phyloP scores from a whole-genome alignment of 2,113 vertebrate species.

The Turdus rufiventris region DNA sequence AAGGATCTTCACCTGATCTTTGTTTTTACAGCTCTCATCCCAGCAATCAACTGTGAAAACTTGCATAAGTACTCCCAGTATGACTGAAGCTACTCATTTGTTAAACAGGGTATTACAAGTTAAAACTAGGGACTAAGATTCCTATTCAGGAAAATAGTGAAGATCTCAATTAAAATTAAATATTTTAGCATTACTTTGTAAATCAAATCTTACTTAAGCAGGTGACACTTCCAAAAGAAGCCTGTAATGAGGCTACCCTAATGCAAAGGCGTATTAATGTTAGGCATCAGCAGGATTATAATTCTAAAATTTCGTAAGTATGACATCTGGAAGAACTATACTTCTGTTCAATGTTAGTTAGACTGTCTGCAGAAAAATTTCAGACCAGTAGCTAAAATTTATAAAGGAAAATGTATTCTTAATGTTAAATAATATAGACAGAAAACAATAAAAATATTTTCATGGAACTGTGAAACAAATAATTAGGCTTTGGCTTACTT shows the following conservation, averaged over 20 bases:
- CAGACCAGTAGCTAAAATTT: background rate
- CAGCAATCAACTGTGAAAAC: background rate
- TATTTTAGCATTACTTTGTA: background rate
- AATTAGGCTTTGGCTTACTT: background rate
- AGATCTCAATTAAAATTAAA: background rate
- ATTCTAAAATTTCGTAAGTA: background rate
- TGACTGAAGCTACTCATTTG: background rate
- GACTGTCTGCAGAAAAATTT: background rate
- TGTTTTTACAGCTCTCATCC: background rate
- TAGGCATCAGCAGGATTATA: background rate
- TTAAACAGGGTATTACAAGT: background rate
- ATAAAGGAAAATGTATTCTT: background rate
- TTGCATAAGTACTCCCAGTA: background rate
- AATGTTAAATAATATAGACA: background rate
- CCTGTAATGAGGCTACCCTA: background rate
- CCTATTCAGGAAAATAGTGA: background rate
- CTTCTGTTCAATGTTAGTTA: background rate
- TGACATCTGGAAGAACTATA: background rate
- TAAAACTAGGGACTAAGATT: background rate
- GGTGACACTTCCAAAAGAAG: background rate
- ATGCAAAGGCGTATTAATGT: background rate
- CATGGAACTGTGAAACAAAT: background rate
- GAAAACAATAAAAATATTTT: background rate
- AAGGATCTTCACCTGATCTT: background rate
- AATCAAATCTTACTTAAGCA: background rate